Evolutionary conservation across 2,113 vertebrate genomes (phyloP).

Genomic region (Gambusia affinis): DNA sequence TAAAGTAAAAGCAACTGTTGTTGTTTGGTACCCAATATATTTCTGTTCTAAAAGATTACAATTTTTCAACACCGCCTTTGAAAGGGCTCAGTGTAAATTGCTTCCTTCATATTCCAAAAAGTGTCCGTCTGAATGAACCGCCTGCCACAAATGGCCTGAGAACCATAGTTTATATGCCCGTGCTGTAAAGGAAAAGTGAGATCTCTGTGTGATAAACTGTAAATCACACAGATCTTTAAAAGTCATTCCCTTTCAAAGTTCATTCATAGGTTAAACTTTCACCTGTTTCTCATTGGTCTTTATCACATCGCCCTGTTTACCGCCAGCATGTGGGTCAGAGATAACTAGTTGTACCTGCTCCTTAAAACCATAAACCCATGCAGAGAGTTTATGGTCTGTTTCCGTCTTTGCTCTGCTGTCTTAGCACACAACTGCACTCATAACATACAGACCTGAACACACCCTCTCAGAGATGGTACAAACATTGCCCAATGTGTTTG

Average conservation of each 20-base stretch:
- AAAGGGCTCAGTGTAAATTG: neutral
- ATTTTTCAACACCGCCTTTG: neutral
- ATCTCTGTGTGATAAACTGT: neutral
- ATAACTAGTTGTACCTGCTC: constrained; percentile 42
- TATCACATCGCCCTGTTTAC: constrained; percentile 38
- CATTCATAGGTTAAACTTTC: constrained; percentile 14
- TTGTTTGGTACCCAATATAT: neutral
- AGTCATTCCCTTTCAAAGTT: neutral
- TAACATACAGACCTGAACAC: constrained; percentile 36
- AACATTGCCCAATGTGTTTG: constrained; percentile 59
- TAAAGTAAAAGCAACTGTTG: neutral
- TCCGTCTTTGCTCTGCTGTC: constrained; percentile 42
- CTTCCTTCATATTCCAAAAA: neutral
- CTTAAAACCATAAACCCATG: constrained; percentile 56
- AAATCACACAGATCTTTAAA: neutral
- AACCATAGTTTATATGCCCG: neutral
- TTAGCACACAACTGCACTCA: constrained; percentile 44
- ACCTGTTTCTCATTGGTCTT: constrained; percentile 18
- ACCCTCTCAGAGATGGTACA: constrained; percentile 44
- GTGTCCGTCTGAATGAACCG: neutral
- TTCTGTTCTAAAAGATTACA: neutral
- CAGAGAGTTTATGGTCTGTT: constrained; percentile 40
- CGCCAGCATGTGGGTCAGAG: constrained; percentile 47
- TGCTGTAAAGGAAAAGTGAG: neutral
- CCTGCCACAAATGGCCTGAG: neutral